Base-by-base conservation (phyloP, 2,113 vertebrate genomes). In the Leucopsar rothschildi region DNA sequence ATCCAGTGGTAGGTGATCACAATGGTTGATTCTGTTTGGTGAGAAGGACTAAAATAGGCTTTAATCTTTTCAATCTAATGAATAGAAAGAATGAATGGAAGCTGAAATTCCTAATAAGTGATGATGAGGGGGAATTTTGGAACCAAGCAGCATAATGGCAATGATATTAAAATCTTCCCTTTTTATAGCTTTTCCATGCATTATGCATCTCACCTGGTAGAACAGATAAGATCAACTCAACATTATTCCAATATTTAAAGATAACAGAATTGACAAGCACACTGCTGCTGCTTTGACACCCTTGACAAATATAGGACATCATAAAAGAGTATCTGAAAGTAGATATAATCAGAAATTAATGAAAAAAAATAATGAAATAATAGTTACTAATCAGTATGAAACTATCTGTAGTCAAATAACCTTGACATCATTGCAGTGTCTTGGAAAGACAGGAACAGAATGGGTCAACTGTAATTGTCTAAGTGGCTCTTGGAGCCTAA, bases 131-230 rank as follows among this genome's bases (percentile, higher is more conserved):
- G 21, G 9, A 69, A 50, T 72, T 83, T 64, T 72, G 35, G 10
- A 83, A 59, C 5, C 5, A 47, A 81, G 12, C 1, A 4, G 3
- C 4, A 50, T 14, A 61, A 15, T 8, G 33, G 10, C 10, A 12
- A 35, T 44, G 12, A 47, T 23, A n/a, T 22, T 2, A 45, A 69
- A 75, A 35, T 0, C 3, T 17, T 66, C 7, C 4, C 8, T 29
- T 56, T 47, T 66, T 25, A 13, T 55, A 33, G 1, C 4, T 63
- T 31, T 81, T 9, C 4, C 5, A 31, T 13, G 21, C 1, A 40
- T 42, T 64, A 47, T 42, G 37, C 17, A 15, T 9, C 18, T 63
- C 21, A 28, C 5, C 24, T 49, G 29, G 4, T 47, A 47, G 4
- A 55, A 5, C 28, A 53, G 4, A 23, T 5, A 73, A 12, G 29